Evolutionary conservation across 2,113 vertebrate species (phyloP).

Genomic region (Spea multiplicata): DNA sequence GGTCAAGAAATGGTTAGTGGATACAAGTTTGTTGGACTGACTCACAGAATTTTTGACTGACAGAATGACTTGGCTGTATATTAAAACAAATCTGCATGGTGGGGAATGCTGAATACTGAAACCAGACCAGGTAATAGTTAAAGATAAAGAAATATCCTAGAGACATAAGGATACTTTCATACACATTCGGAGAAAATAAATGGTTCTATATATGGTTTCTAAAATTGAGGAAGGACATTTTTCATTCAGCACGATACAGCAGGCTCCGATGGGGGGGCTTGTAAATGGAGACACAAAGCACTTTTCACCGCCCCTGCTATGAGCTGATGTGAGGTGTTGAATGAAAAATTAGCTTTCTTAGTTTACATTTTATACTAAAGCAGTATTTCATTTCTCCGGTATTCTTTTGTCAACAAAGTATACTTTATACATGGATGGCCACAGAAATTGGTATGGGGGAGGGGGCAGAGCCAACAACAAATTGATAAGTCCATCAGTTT

Average conservation of each 20-base stretch:
- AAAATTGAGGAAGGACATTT: slow-evolving; percentile 10
- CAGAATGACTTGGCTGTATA: too few species aligned
- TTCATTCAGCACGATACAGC: slow-evolving; percentile 21
- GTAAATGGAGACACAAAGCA: slow-evolving; percentile 37
- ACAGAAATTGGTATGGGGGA: too few species aligned
- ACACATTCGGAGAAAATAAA: slow-evolving; percentile 23
- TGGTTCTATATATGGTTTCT: slow-evolving; percentile 22
- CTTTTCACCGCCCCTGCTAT: slow-evolving; percentile 29
- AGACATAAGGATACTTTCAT: slow-evolving; percentile 13
- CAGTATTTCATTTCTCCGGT: background rate
- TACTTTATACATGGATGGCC: too few species aligned
- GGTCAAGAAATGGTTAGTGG: too few species aligned
- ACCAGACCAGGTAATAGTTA: too few species aligned
- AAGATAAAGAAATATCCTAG: background rate
- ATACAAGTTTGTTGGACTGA: too few species aligned
- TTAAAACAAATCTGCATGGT: too few species aligned
- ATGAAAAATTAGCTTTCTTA: slow-evolving; percentile 24
- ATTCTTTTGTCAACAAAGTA: background rate
- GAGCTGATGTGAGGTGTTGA: slow-evolving; percentile 15
- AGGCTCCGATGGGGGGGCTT: slow-evolving; percentile 33
- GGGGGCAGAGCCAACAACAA: too few species aligned
- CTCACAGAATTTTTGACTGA: too few species aligned
- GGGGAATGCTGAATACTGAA: background rate
- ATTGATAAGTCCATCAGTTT: too few species aligned
- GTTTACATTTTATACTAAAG: too few species aligned